Percentiles rank a stretch among this genome's conserved stretches.
Evolutionary conservation across 2,113 vertebrate genomes (phyloP).

Genomic region (Lagopus muta): DNA sequence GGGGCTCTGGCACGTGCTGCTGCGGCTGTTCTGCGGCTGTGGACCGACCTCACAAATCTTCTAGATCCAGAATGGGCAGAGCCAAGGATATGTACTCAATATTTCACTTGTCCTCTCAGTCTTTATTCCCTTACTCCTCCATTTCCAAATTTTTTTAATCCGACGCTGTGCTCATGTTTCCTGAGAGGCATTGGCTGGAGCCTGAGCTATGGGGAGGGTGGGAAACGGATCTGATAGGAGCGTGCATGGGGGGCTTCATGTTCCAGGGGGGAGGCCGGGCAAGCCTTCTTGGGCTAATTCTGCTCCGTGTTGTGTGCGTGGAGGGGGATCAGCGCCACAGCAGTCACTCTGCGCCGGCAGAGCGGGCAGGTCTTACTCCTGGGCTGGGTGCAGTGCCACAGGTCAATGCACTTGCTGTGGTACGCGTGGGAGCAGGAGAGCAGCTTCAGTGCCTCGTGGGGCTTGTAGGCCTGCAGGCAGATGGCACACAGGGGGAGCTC

Average conservation of each 20-base stretch:
- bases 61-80: not conserved
- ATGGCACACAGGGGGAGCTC: slow-evolving; percentile 52
- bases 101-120: not conserved
- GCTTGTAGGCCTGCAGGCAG: slow-evolving; percentile 69
- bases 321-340: not conserved
- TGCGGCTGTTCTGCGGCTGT: not conserved
- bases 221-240: not conserved
- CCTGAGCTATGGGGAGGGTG: not conserved
- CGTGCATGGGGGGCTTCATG: rapidly evolving
- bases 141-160: not conserved
- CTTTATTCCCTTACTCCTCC: not conserved
- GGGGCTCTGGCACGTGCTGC: not conserved
- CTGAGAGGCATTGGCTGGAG: not conserved
- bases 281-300: not conserved
- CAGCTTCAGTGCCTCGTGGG: slow-evolving; percentile 51
- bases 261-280: not conserved
- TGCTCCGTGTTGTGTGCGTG: rapidly evolving
- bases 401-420: slow-evolving; percentile 85
- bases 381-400: slow-evolving; percentile 75
- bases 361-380: slow-evolving; percentile 84
- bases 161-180: rapidly evolving
- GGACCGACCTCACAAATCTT: not conserved
- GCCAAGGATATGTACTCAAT: not conserved
- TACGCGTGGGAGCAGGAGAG: slow-evolving; percentile 79
- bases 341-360: slow-evolving; percentile 82